These are phyloP conservation scores for Epizoanthus stellaris DNA, from an alignment of 92 coral and sea anemone species.

Conservation along the genomic window DNA sequence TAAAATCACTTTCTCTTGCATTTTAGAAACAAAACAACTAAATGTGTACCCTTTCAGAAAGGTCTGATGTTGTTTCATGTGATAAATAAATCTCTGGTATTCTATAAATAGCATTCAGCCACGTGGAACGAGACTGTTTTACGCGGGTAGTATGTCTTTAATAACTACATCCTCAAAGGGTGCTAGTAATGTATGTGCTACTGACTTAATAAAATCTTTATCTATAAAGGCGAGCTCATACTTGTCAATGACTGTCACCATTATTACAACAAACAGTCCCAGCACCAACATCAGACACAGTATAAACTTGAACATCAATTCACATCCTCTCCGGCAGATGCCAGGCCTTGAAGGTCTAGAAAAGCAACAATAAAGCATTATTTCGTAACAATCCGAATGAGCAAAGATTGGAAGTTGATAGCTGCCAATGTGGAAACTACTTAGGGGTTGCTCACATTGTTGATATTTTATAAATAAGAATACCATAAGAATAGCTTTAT, in stretches of 20 bases:
- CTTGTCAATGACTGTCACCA: conserved; percentile 12
- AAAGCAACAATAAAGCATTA: not conserved
- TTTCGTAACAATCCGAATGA: not conserved
- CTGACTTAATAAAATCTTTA: conserved; percentile 40
- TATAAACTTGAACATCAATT: conserved; percentile 52
- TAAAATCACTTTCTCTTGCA: too few species aligned
- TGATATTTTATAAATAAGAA: too few species aligned
- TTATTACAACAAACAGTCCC: conserved; percentile 7
- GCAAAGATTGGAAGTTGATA: not conserved
- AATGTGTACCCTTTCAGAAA: too few species aligned
- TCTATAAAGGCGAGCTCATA: conserved; percentile 39
- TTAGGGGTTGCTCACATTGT: too few species aligned
- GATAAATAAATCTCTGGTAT: not conserved
- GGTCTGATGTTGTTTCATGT: too few species aligned
- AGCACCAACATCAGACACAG: not conserved
- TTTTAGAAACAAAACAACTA: too few species aligned
- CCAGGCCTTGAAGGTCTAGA: conserved; percentile 64
- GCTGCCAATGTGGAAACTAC: too few species aligned
- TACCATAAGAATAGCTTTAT: too few species aligned
- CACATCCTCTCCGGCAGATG: conserved; percentile 62
- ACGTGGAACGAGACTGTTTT: not conserved
- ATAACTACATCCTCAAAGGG: conserved; percentile 54
- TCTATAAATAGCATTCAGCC: not conserved
- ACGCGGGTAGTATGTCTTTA: conserved; percentile 38
- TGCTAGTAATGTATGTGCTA: conserved; percentile 43